Conservation (phyloP, 2,113 vertebrate species). For the Gymnogyps californianus region DNA sequence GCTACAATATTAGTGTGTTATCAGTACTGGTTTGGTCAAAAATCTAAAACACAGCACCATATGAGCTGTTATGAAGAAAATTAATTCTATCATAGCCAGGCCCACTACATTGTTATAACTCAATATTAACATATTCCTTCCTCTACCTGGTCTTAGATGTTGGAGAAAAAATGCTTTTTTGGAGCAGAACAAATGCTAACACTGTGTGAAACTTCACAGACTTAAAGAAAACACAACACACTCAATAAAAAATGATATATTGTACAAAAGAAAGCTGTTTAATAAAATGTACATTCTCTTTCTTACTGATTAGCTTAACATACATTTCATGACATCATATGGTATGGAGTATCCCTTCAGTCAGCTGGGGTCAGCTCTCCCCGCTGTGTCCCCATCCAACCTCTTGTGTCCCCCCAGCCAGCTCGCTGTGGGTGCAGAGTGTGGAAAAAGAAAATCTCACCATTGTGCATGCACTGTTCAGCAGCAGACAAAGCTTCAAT, state of each 20-base stretch:
- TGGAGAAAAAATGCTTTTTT: neutral
- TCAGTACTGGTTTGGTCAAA: neutral
- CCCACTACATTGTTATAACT: neutral
- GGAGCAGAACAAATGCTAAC: neutral
- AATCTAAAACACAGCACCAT: neutral
- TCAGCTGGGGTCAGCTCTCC: neutral
- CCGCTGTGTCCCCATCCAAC: fast-evolving
- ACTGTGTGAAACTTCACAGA: neutral
- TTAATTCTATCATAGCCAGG: neutral
- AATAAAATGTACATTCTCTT: neutral
- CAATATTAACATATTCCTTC: neutral
- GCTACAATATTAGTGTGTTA: neutral
- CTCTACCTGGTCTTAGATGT: neutral
- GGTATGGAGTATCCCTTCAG: neutral
- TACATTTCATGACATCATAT: neutral
- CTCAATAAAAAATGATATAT: neutral
- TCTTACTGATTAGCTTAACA: neutral
- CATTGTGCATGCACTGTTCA: neutral
- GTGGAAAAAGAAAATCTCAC: neutral
- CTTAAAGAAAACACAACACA: neutral
- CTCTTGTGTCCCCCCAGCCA: neutral
- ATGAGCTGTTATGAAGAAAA: neutral
- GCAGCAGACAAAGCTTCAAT: neutral
- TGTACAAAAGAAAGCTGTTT: neutral
- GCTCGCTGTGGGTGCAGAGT: fast-evolving